Evolutionary conservation across 2,113 vertebrate species (phyloP), one percentile per base, ranked within the genome.

Genomic region (Melanerpes formicivorus): DNA sequence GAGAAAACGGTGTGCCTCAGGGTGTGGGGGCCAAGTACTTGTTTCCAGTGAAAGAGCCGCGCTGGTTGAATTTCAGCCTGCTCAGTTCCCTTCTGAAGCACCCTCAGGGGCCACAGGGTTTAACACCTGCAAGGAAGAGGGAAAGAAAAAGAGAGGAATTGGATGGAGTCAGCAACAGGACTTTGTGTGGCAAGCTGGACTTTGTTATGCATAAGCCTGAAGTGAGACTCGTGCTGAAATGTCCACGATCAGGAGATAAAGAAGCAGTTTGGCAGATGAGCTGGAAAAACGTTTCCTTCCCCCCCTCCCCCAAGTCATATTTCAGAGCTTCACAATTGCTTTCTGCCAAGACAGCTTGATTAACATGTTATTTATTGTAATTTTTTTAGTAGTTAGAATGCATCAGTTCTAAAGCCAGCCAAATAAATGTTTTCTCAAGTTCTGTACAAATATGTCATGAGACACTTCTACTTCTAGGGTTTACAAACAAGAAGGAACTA

Each of bases 201-300:
- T 25, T 32, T 11, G 5, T 8, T 14, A 26, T 1, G 0, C 34
- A 29, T 11, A 6, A 10, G 8, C 62, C 27, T 10, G 1, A 34
- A 40, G 64, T 19, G 10, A 9, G 8, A 19, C 37, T 16, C 5
- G 44, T 16, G 34, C 18, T 37, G 60, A 54, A 80, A 71, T 32
- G 32, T 3, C 18, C 78, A 46, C 4, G 2, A 11, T 15, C n/a
- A 27, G 46, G 13, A 15, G 19, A 8, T 59, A 17, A 23, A 21
- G 26, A 2, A 78, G 62, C 18, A 18, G 21, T 48, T 79, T 52
- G 74, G 62, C 58, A 71, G 26, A 55, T 16, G 23, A n/a, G 34
- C 14, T 78, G 81, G 52, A 66, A 88, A 88, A 59, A 18, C 17
- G 9, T 6, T 86, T 66, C 78, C 37, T 4, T 13, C 14, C 14